Conservation (phyloP, 2,113 vertebrate genomes). For the Protobothrops mucrosquamatus region DNA sequence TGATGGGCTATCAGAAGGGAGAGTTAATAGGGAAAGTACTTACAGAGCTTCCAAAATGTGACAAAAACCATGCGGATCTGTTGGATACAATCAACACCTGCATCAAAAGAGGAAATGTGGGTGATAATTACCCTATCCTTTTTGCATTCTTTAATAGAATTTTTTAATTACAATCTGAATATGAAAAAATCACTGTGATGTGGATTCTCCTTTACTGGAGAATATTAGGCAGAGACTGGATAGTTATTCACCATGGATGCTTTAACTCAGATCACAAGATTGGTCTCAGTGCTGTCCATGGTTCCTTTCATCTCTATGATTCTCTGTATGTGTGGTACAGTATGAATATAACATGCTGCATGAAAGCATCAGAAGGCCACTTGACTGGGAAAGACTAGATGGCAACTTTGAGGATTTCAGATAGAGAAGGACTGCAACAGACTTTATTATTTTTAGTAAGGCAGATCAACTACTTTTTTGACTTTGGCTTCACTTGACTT, state of each 20-base stretch:
- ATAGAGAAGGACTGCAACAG: not conserved
- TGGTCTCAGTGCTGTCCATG: not conserved
- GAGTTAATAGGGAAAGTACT: constrained; percentile 93
- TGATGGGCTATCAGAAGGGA: constrained; percentile 93
- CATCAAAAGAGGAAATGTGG: constrained; percentile 93
- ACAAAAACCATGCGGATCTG: constrained; percentile 87
- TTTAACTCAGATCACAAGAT: not conserved
- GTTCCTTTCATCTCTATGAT: not conserved
- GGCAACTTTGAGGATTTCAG: not conserved
- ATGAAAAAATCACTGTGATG: not conserved
- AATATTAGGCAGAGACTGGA: not conserved
- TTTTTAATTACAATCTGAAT: not conserved
- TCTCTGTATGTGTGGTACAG: no score
- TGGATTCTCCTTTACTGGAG: not conserved
- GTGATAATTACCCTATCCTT: constrained; percentile 7
- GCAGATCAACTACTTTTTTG: not conserved
- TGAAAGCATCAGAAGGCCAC: not conserved
- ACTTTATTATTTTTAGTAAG: not conserved
- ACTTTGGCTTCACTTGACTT: constrained; percentile 39
- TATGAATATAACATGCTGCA: not conserved
- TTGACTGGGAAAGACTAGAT: not conserved
- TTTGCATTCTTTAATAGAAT: not conserved
- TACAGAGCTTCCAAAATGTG: constrained; percentile 86
- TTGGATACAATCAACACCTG: constrained; percentile 90
- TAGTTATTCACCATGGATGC: not conserved